Evolutionary conservation across 1,140 invertebrate genomes (phyloP).

Genomic region (Berghia stephanieae): DNA sequence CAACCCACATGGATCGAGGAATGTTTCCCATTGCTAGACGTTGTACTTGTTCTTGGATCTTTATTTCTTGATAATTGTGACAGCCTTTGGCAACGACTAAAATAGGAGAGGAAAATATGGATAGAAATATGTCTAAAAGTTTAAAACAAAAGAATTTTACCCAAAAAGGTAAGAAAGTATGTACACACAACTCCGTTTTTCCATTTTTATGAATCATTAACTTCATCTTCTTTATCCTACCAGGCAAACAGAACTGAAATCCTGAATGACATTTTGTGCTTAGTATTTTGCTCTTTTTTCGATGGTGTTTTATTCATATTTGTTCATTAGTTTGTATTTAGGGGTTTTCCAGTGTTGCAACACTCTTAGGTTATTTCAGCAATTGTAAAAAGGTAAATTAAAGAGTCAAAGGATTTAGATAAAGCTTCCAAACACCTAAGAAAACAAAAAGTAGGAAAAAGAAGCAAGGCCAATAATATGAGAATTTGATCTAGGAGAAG

Average conservation of each 20-base stretch:
- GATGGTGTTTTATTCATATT: too few species aligned
- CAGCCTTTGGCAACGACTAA: slow-evolving; percentile 71
- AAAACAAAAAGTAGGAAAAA: too few species aligned
- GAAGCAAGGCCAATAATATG: too few species aligned
- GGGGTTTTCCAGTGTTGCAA: too few species aligned
- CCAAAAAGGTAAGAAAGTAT: background rate
- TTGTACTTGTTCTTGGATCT: slow-evolving; percentile 81
- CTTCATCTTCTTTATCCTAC: background rate
- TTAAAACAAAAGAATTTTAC: background rate
- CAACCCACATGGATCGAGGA: slow-evolving; percentile 81
- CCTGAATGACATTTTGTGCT: background rate
- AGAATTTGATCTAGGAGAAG: too few species aligned
- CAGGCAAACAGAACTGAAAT: background rate
- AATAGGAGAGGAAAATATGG: background rate
- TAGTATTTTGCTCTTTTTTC: too few species aligned
- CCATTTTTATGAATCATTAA: background rate
- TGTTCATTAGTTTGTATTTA: too few species aligned
- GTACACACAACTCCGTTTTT: background rate
- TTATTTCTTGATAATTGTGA: slow-evolving; percentile 91
- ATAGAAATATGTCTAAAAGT: background rate
- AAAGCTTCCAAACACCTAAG: too few species aligned
- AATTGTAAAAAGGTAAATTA: too few species aligned
- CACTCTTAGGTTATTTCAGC: too few species aligned
- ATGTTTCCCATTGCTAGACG: slow-evolving; percentile 78
- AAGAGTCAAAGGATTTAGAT: too few species aligned